Conservation (phyloP, 2,797 vertebrate genomes). For the Neomorphus geoffroyi region DNA sequence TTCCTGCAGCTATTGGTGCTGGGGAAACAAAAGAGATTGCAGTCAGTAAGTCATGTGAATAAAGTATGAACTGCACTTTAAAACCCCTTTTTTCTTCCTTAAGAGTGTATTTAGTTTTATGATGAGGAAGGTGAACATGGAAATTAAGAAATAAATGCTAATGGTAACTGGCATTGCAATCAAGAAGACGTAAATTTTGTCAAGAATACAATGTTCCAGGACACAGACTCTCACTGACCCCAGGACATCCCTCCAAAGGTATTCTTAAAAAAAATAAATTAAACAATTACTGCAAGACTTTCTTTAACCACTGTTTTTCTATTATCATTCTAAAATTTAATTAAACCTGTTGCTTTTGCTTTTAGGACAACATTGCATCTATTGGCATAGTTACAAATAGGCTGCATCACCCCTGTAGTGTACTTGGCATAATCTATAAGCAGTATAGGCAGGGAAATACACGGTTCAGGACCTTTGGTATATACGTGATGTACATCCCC, state of each 20-base stretch:
- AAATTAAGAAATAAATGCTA: conserved; percentile 49
- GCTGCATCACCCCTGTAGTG: conserved; percentile 5
- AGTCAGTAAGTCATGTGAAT: conserved; percentile 56
- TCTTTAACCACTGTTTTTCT: neutral
- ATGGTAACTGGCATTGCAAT: conserved; percentile 37
- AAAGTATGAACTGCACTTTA: conserved; percentile 34
- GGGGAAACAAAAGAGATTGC: conserved; percentile 63
- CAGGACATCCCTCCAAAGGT: conserved; percentile 1
- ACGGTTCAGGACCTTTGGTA: neutral
- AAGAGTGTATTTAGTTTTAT: conserved; percentile 13
- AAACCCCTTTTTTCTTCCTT: conserved; percentile 55
- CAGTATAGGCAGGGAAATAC: neutral
- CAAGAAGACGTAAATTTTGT: conserved; percentile 25
- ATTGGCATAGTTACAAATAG: neutral
- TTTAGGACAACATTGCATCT: neutral
- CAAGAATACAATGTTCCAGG: neutral
- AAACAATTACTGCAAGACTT: neutral
- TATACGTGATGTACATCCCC: neutral
- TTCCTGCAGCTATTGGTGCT: conserved; percentile 97
- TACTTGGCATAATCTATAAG: conserved; percentile 15
- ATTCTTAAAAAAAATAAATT: neutral
- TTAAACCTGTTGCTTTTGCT: conserved; percentile 23
- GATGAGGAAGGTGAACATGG: conserved; percentile 28
- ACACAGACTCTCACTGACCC: neutral
- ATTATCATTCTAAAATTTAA: neutral